phyloP scores from a whole-genome alignment of 2,797 vertebrate species.

The Sebastes paucispinis region DNA sequence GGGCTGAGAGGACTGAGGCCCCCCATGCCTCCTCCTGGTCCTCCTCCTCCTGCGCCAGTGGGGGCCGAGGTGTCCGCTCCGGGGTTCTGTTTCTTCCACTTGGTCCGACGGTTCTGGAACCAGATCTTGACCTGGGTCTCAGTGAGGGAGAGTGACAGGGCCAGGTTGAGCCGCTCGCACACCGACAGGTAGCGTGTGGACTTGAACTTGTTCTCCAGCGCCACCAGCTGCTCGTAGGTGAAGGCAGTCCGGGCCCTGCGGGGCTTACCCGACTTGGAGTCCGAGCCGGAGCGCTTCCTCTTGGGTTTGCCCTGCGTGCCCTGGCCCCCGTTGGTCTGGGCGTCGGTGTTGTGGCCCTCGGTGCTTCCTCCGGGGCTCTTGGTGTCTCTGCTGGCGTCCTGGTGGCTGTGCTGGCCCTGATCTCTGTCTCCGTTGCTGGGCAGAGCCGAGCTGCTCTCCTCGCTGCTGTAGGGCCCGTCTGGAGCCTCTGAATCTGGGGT shows the following conservation, averaged over 20 bases:
- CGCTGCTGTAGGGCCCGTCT: slow-evolving; percentile 85
- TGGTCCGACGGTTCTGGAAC: slow-evolving; percentile 96
- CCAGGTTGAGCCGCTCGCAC: slow-evolving; percentile 94
- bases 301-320: slow-evolving; percentile 86
- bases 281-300: slow-evolving; percentile 93
- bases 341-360: slow-evolving; percentile 25
- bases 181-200: slow-evolving; percentile 94
- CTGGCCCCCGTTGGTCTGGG: slow-evolving; percentile 60
- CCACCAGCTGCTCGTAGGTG: slow-evolving; percentile 96
- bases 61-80: slow-evolving; percentile 95
- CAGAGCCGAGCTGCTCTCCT: slow-evolving; percentile 83
- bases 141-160: slow-evolving; percentile 91
- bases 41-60: slow-evolving; percentile 73
- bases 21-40: slow-evolving; percentile 80
- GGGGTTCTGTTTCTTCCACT: slow-evolving; percentile 97
- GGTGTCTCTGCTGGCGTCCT: slow-evolving; percentile 67
- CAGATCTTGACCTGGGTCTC: slow-evolving; percentile 97
- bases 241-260: slow-evolving; percentile 93
- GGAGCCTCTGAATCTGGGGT: slow-evolving; percentile 84
- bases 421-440: slow-evolving; percentile 70
- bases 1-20: slow-evolving; percentile 91
- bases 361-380: slow-evolving; percentile 73
- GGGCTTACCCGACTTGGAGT: slow-evolving; percentile 95
- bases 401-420: slow-evolving; percentile 72
- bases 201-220: slow-evolving; percentile 96